Base-by-base conservation (phyloP, 2,888 invertebrate species). In the Pinctada fucata region DNA sequence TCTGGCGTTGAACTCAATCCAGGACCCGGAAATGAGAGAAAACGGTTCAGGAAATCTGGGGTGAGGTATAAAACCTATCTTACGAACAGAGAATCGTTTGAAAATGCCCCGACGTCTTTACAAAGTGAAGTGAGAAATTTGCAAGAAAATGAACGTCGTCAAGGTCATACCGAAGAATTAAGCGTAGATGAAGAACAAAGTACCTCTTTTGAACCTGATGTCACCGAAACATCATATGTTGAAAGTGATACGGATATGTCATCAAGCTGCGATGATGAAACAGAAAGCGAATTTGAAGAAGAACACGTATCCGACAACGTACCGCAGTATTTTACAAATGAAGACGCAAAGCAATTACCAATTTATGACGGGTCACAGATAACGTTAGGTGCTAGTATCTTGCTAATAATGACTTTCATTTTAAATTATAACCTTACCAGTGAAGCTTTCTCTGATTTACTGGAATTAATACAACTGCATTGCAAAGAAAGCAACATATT, bases 401-500 rank as follows among this genome's bases (percentile, higher is more conserved):
- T 77, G 48, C n/a, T 72, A 31, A 70, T 69, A n/a, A 72, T 77
- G 72, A 72, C 77, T 3, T 72, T 66, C n/a, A 67, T 66, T 10
- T 58, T 77, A 5, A 16, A 52, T 10, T 67, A 77, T 72, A 77
- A 72, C 52, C 67, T 77, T 3, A 72, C 67, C 8, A 65, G 72
- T n/a, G 58, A 67, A 50, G 77, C 67, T 8, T 77, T 77, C 13
- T 51, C 77, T 16, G 67, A 77, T 51, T 49, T 72, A 58, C n/a
- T 77, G n/a, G 72, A 72, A 10, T 10, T 72, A 48, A 58, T 72
- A 47, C 58, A 13, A 3, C 16, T 77, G 10, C 77, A 72, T 67
- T 77, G 77, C 48, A 72, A 72, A 64, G 51, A 58, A 31, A 63
- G 31, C 8, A 76, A 76, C 51, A 58, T 64, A 48, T 3, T 64